Base-by-base conservation (phyloP, 2,888 invertebrate genomes). In the Drosophila yooni region DNA sequence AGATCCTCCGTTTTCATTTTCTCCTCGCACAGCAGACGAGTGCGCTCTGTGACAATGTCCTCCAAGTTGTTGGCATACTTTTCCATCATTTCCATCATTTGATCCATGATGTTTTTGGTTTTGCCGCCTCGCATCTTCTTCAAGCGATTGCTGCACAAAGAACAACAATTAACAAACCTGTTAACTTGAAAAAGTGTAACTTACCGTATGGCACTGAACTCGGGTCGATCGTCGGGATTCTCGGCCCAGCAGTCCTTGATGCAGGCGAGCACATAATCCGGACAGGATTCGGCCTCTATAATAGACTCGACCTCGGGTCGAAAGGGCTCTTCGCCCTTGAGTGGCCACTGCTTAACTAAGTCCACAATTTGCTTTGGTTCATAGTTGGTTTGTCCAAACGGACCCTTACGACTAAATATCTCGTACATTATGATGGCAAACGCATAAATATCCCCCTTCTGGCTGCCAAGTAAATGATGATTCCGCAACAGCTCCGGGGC, bases 21-120 rank as follows among this genome's bases (percentile, higher is more conserved):
- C 93, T 98, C 98, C 94, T 98, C 98, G 91, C 96, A 96, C 90
- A 98, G 94, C 91, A 97, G 95, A 92, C 97, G 95, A 79, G 98
- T 98, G 90, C 98, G 95, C 94, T 98, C 98, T 90, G 95, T 96
- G 92, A 98, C 98, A 94, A 98, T 95, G 93, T 98, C 98, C 94
- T 98, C 98, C 94, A 98, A 95, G 94, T 98, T 97, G 93, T 97
- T 97, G 69, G 98, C 98, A 93, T 99, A 98, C 91, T 97, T 98
- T 93, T 98, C 98, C 98, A 98, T 98, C 97, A 98, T 98, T 88
- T 97, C 96, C 96, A 98, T 98, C 97, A 98, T 98, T 94, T 98
- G 98, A 93, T 98, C 98, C 97, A 98, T 97, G 86, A 98, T 97
- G 92, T 98, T 98, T 89, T 96, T 95, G 90, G 95, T 93, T 78